Percentiles rank a stretch among this genome's conserved stretches.
phyloP scores from a whole-genome alignment of 2,113 vertebrate genomes.

The Pandion haliaetus region DNA sequence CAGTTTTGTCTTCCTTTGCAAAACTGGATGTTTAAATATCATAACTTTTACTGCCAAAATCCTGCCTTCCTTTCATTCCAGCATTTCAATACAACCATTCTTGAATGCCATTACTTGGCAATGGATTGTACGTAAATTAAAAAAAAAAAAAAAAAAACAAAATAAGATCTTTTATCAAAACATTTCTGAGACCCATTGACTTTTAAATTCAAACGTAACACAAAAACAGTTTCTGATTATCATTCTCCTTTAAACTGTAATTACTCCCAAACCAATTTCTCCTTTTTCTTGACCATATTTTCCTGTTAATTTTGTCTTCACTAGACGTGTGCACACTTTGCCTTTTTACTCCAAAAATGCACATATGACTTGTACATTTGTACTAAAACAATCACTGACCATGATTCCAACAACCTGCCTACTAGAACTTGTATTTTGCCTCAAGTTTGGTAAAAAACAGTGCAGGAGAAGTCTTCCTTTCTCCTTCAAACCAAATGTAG shows the following conservation, averaged over 20 bases:
- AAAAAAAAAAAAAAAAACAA: fast-evolving
- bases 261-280: background rate
- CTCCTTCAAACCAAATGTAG: background rate
- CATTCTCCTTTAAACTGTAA: background rate
- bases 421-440: background rate
- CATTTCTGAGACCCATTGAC: fast-evolving
- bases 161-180: background rate
- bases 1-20: background rate
- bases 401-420: background rate
- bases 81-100: background rate
- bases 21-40: background rate
- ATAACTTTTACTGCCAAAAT: background rate
- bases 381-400: background rate
- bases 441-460: background rate
- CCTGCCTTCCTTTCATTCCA: background rate
- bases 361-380: background rate
- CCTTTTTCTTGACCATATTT: background rate
- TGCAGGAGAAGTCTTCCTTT: background rate
- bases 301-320: background rate
- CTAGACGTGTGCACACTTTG: background rate
- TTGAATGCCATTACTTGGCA: background rate
- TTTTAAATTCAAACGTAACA: background rate
- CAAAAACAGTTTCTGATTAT: background rate
- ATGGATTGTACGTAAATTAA: background rate
- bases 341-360: background rate